Evolutionary conservation across 2,113 vertebrate species (phyloP), one percentile per base, ranked within the genome.

Genomic region (Nymphicus hollandicus): DNA sequence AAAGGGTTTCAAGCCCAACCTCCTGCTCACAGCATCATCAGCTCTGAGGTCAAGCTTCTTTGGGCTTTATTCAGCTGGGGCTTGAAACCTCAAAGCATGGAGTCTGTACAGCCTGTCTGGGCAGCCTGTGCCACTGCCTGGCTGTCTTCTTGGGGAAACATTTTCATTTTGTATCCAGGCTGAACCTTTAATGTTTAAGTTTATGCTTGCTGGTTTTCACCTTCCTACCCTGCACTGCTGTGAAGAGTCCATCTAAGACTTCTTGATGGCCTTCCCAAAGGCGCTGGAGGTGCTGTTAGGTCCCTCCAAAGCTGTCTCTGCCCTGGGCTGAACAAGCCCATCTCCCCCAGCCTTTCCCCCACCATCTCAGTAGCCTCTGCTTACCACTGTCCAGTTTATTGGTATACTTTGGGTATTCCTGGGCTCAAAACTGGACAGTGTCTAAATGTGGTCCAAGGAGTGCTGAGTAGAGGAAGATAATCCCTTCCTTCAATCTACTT

Each of bases 101-200:
- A 60, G 19, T 23, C 39, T 60, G n/a, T 10, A n/a, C 8, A 33
- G 4, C 6, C 17, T 69, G 22, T 81, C 22, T 68, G 56, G n/a
- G 17, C 64, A 81, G 8, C 35, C 39, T 50, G 12, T 68, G 17
- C 29, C 17, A 41, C 29, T 85, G 17, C 23, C 33, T 85, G 29
- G 28, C 46, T 84, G 12, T 52, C 20, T 12, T 91, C 11, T 9
- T 29, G 6, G 16, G 29, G 10, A 12, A 52, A 52, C 47, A 3
- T 0, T 5, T 23, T 35, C 7, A 0, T 13, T 5, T 76, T 6
- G 0, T 50, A 27, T 78, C 41, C 22, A 49, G 27, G 22, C 65
- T 41, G 31, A 84, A 66, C 13, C 16, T 81, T 15, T 91, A 6
- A 16, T 70, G 3, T 88, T 63, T 58, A 43, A 56, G 20, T 33